Evolutionary conservation across 2,113 vertebrate species (phyloP).

Genomic region (Cardinalis cardinalis): DNA sequence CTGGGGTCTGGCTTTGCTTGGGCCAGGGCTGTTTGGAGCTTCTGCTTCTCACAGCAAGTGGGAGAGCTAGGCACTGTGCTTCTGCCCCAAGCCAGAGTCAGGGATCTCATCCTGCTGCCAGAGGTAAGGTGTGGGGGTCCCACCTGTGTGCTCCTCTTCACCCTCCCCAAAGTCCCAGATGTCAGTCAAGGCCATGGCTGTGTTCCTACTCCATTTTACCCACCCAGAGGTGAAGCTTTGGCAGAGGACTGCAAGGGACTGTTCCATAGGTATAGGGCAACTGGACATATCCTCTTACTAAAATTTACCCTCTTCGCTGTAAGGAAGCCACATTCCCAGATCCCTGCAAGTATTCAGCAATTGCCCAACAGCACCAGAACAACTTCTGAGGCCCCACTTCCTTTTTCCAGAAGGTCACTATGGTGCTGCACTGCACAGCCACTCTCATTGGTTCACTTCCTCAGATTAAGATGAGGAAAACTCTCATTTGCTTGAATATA

Average conservation of each 20-base stretch:
- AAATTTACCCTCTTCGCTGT: background rate
- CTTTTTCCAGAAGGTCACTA: background rate
- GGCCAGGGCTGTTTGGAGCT: background rate
- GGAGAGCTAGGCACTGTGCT: background rate
- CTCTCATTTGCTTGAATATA: background rate
- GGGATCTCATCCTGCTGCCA: background rate
- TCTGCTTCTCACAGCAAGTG: background rate
- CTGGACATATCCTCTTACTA: background rate
- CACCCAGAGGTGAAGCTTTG: background rate
- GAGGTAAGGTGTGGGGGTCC: background rate
- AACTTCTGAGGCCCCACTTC: background rate
- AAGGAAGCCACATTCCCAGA: background rate
- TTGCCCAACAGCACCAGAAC: background rate
- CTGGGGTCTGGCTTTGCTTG: background rate
- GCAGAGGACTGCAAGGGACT: background rate
- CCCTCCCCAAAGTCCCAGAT: background rate
- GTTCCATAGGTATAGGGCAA: background rate
- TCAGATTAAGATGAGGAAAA: background rate
- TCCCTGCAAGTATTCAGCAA: background rate
- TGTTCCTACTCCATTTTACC: background rate
- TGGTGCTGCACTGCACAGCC: background rate
- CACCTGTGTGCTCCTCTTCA: background rate
- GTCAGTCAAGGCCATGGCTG: background rate
- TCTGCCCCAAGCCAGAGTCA: background rate
- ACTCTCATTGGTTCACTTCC: background rate